A percentile compares a stretch with the other conserved stretches of the same genome.
Evolutionary conservation across 1,140 invertebrate genomes (phyloP).

Genomic region (Pseudobourletiella spinata): DNA sequence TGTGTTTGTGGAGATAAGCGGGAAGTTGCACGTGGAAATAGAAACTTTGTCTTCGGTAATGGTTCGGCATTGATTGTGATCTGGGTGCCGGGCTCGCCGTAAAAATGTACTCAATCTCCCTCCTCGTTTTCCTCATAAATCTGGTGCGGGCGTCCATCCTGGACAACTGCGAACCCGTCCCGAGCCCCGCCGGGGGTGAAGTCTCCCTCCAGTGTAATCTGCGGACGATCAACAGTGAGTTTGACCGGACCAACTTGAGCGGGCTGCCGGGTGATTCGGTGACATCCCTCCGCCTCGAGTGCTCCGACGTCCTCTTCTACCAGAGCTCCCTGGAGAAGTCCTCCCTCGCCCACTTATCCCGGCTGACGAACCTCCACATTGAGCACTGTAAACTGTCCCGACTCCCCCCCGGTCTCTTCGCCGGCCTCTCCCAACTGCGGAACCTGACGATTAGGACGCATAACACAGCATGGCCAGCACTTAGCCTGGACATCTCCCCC

Average conservation of each 20-base stretch:
- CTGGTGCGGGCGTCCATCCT: not conserved
- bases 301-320: slow-evolving; percentile 73
- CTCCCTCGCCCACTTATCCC: slow-evolving; percentile 70
- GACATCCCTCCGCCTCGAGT: slow-evolving; percentile 60
- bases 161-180: not conserved
- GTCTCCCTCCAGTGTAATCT: slow-evolving; percentile 70
- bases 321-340: slow-evolving; percentile 75
- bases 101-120: not conserved
- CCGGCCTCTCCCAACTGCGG: slow-evolving; percentile 62
- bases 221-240: slow-evolving; percentile 74
- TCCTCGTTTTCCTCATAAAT: not conserved
- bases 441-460: slow-evolving; percentile 77
- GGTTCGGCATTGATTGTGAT: too few species aligned
- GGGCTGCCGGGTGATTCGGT: slow-evolving; percentile 67
- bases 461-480: slow-evolving; percentile 78
- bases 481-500: slow-evolving; percentile 65
- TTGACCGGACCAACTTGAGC: slow-evolving; percentile 78
- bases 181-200: slow-evolving; percentile 19
- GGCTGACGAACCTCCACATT: slow-evolving; percentile 69
- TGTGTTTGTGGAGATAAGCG: not conserved
- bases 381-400: slow-evolving; percentile 84
- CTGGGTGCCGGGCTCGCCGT: not conserved
- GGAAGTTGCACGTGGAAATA: not conserved
- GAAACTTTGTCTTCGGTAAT: too few species aligned
- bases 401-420: slow-evolving; percentile 69